These are phyloP conservation scores for Lagenorhynchus albirostris DNA, from an alignment of 2,113 vertebrate genomes.

Conservation along the genomic window DNA sequence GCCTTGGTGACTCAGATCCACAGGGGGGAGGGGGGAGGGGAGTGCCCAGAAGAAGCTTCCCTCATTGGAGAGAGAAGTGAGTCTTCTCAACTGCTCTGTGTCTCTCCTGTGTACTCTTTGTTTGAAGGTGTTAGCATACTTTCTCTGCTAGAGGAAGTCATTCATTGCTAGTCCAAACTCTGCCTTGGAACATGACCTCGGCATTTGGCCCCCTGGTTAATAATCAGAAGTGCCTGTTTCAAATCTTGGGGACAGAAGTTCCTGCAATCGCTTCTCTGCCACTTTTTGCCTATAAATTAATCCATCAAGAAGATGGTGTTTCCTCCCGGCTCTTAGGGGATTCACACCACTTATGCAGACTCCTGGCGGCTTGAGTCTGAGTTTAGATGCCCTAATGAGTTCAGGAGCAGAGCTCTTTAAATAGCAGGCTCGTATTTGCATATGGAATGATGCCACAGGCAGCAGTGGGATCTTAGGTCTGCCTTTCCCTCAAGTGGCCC, in stretches of 20 bases:
- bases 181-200: neutral
- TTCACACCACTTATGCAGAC: conserved; percentile 73
- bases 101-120: neutral
- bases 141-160: neutral
- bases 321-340: conserved; percentile 71
- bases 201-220: neutral
- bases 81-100: neutral
- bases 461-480: conserved; percentile 57
- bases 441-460: conserved; percentile 64
- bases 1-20: accelerated
- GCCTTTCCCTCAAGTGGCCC: conserved; percentile 62
- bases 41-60: neutral
- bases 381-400: conserved; percentile 75
- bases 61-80: neutral
- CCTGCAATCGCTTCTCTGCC: conserved; percentile 61
- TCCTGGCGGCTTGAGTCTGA: conserved; percentile 69
- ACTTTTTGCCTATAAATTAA: conserved; percentile 75
- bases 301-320: conserved; percentile 76
- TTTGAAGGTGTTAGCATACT: neutral
- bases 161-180: neutral
- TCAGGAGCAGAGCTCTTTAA: conserved; percentile 67
- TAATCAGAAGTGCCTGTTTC: neutral
- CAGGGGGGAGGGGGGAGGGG: no score
- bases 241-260: neutral
- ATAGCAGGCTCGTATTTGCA: conserved; percentile 68